Base-by-base conservation (phyloP, 23 tunicate species). In the Ascidia mentula region DNA sequence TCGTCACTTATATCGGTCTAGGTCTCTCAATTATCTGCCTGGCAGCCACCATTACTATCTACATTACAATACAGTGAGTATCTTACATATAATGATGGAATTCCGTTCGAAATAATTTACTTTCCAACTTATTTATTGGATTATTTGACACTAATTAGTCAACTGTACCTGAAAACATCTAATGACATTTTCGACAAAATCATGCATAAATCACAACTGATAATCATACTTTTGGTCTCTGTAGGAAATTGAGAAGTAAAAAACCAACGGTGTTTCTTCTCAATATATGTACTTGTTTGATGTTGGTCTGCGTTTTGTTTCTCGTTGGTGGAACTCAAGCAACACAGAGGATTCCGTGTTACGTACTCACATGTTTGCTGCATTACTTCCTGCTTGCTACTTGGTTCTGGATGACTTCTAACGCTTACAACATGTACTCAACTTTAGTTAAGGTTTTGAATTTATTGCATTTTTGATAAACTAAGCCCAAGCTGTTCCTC, bases 331-430 rank as follows among this genome's bases (percentile, higher is more conserved):
- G 73, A 9, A 37, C 32, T 40, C 24, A 40, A 72, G 15, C 37
- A 6, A 39, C 38, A 22, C 72, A 72, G 34, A 53, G 60, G 28
- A 34, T 24, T 0, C 59, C 40, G 4, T 82, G 85, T 34, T 32
- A 72, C 37, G 69, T 40, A 6, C 13, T 34, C 24, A 45, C 78
- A 24, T 17, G 36, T 36, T 26, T 73, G 13, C 70, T 82, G 53
- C 85, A 82, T 26, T 82, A 72, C 35, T 73, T 82, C 34, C 37
- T 82, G 60, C 38, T 82, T 13, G 40, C 69, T 8, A 45, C 78
- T 26, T 72, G 78, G 85, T 82, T 36, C 34, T 82, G 85, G 85
- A 72, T 82, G 78, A 70, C 70, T 18, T 78, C 72, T 20, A 72
- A 82, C 34, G 78, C 78, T 0, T 38, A 73, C 32, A 78, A 6